phyloP scores from a whole-genome alignment of 92 coral and sea anemone species.

The Hydrozoanthus gracilis region DNA sequence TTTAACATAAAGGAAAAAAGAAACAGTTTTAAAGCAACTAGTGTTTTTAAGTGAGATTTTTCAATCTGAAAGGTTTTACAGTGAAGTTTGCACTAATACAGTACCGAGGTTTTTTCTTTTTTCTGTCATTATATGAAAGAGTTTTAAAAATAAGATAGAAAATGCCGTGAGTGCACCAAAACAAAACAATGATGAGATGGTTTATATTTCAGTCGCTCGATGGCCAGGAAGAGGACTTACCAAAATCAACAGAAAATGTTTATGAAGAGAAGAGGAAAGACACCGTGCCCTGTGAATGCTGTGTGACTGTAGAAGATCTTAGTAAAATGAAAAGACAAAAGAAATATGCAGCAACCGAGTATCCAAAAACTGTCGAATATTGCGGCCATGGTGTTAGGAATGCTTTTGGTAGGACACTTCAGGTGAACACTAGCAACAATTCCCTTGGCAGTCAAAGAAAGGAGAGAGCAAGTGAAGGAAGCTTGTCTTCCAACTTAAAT shows the following conservation, averaged over 20 bases:
- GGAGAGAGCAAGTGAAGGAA: not conserved
- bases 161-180: too few relatives aligned
- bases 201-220: slow-evolving; percentile 12
- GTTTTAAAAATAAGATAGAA: too few relatives aligned
- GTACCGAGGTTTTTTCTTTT: too few relatives aligned
- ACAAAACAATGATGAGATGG: too few relatives aligned
- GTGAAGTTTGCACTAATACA: too few relatives aligned
- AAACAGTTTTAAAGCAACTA: too few relatives aligned
- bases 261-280: not conserved
- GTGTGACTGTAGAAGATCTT: not conserved
- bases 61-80: too few relatives aligned
- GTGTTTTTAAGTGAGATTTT: too few relatives aligned
- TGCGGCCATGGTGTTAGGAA: slow-evolving; percentile 83
- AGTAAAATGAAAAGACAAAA: not conserved
- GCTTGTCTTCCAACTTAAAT: not conserved
- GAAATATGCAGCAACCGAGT: slow-evolving; percentile 14
- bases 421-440: slow-evolving; percentile 39
- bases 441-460: slow-evolving; percentile 30
- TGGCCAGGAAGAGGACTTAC: not conserved
- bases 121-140: too few relatives aligned
- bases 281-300: not conserved
- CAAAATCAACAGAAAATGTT: not conserved
- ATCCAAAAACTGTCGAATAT: slow-evolving; percentile 54
- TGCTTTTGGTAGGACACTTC: slow-evolving; percentile 59
- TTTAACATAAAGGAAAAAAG: too few relatives aligned